Base-by-base conservation (phyloP, 2,797 vertebrate species). In the Coluber constrictor region DNA sequence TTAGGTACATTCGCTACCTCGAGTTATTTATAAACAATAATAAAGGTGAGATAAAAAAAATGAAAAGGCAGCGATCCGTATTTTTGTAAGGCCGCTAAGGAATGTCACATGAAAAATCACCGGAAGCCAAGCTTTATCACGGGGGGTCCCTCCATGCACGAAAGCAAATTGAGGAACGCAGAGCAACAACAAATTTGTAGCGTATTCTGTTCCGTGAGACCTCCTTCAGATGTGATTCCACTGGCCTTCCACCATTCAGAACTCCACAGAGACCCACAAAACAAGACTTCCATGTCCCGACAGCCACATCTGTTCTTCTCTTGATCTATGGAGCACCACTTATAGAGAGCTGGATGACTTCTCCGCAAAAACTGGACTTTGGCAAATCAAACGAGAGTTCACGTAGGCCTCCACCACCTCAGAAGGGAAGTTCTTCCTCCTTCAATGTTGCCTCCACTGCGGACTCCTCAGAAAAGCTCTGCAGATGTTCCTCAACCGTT, bases 281-380 rank as follows among this genome's bases (percentile, higher is more conserved):
- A 70, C 15, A 0, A 57, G 88, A 63, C 90, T 87, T 61, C 86
- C 61, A 54, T 61, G 92, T 55, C n/a, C 11, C 4, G 8, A 15
- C 60, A 47, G 66, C 32, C 0, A 0, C 0, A 13, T 37, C 74
- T 18, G 18, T 90, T 54, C 93, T 88, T 51, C 47, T 90, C 83
- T 88, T 61, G 91, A 57, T 92, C 93, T 93, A 16, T 4, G 70
- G 6, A 56, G 91, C 90, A 90, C 92, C 2, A 79, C 92, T 93
- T 83, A 87, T 93, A n/a, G 12, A 27, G 37, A 66, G 61, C 4
- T n/a, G 56, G 16, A 37, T 3, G 8, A 47, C 56, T 7, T 47
- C 18, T 60, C 37, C 37, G 20, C 51, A 51, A n/a, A 11, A 91
- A 47, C 11, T 47, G 25, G 23, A 74, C 54, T 29, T 13, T 13